Conservation (phyloP, 2,888 invertebrate species). For the Acheta domesticus region DNA sequence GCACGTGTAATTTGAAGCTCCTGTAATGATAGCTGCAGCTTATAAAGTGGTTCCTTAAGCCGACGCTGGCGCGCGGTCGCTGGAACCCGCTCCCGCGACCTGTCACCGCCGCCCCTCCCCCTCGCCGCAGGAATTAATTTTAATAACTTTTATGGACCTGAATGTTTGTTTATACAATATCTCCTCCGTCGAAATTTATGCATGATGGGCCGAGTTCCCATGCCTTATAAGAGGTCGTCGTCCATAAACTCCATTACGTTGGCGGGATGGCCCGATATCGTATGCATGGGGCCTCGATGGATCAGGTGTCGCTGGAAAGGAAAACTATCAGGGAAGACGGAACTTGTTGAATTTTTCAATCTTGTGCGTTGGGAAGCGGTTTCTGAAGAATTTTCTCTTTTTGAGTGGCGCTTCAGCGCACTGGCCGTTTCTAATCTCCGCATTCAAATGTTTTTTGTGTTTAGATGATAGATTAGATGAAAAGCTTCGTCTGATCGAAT, state of each 20-base stretch:
- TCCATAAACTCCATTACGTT: not conserved
- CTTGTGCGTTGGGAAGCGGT: too few relatives aligned
- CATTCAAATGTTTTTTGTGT: too few relatives aligned
- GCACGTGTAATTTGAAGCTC: constrained; percentile 18
- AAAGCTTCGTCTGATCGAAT: too few relatives aligned
- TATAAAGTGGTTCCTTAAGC: constrained; percentile 5
- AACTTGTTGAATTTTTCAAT: not conserved
- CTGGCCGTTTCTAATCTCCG: too few relatives aligned
- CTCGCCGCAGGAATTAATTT: constrained; percentile 4
- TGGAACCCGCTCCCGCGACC: not conserved
- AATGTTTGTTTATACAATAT: constrained; percentile 11
- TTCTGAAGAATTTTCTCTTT: too few relatives aligned
- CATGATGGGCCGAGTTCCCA: not conserved
- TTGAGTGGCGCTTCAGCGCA: too few relatives aligned
- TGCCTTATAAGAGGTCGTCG: not conserved
- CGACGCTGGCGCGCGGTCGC: not conserved
- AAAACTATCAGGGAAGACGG: not conserved
- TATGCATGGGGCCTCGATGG: not conserved
- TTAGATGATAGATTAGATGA: too few relatives aligned
- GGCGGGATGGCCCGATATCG: not conserved
- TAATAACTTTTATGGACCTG: not conserved
- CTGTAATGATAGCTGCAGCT: constrained; percentile 18
- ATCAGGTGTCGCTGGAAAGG: not conserved
- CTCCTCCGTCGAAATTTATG: not conserved
- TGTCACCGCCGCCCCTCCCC: constrained; percentile 21